Evolutionary conservation across 2,113 vertebrate species (phyloP), one percentile per base, ranked within the genome.

Genomic region (Pristiophorus japonicus): DNA sequence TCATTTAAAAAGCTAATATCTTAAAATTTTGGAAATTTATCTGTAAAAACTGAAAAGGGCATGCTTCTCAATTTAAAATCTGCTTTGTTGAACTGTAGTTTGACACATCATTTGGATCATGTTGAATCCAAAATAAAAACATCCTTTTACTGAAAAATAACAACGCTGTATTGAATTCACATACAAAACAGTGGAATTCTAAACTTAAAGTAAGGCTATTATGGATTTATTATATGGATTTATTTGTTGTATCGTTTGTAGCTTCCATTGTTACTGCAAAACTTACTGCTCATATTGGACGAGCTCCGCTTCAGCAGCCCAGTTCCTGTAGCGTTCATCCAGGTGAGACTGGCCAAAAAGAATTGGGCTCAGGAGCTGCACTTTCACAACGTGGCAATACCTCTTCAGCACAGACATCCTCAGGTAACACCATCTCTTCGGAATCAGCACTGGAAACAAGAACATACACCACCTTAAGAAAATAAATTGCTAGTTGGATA

Each of bases 321-420:
- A 94, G 65, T 51, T 94, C 42, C 93, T 70, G 45, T 51, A 70
- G 18, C 66, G 66, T 94, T 94, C 66, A 45, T 94, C 93, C 10
- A 18, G 42, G 3, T 94, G 42, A 94, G 93, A 66, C 45, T 66
- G n/a, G 22, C 93, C 93, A 70, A 94, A 94, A 47, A 94, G 93
- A 51, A 94, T 47, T 30, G 93, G 93, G 24, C 93, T 67, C 65
- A 94, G 66, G 42, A 94, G 93, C 65, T 94, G 93, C 38, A 94
- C 93, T 51, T 94, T 94, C 22, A 94, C 65, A 51, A 70, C 51
- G 66, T 94, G 93, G 45, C 93, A 94, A 38, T 94, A 70, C n/a
- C 93, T 47, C 93, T 94, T 94, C 93, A 94, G 51, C 24, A 94
- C 93, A 14, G 93, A 94, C 20, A 63, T 94, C 93, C 93, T 94